Conservation (phyloP, 1,140 invertebrate genomes). For the Gerris buenoi region DNA sequence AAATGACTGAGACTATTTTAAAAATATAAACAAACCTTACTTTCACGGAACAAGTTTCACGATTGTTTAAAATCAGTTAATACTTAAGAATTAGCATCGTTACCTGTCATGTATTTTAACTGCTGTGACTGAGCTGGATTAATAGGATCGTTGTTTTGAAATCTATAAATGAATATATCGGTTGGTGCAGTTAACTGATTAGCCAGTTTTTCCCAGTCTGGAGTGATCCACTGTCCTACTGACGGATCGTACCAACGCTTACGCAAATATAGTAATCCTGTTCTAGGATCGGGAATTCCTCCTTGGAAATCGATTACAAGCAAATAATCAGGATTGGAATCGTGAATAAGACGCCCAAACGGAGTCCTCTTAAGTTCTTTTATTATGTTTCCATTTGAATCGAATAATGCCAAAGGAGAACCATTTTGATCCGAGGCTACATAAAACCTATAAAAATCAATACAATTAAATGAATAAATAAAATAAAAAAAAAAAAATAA, state of each 20-base stretch:
- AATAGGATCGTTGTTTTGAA: conserved; percentile 81
- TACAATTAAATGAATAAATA: no score
- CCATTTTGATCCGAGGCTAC: conserved; percentile 85
- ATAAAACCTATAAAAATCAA: no score
- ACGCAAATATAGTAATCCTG: conserved; percentile 67
- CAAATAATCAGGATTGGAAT: conserved; percentile 82
- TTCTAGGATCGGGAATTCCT: conserved; percentile 66
- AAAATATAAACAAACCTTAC: no score
- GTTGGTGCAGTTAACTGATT: conserved; percentile 64
- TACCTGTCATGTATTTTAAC: conserved; percentile 59
- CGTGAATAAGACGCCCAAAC: conserved; percentile 73
- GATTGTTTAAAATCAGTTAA: no score
- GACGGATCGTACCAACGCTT: conserved; percentile 79
- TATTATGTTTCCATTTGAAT: conserved; percentile 72
- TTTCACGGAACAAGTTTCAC: no score
- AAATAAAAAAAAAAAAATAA: no score
- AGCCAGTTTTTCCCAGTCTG: conserved; percentile 73
- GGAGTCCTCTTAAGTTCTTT: conserved; percentile 83
- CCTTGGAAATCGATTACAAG: conserved; percentile 86
- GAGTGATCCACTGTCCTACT: conserved; percentile 88
- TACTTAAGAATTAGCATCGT: not conserved
- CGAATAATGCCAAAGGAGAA: conserved; percentile 77
- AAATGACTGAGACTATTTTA: no score
- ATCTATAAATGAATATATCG: conserved; percentile 80
- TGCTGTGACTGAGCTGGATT: conserved; percentile 48